These are phyloP conservation scores for Lasiurus borealis DNA, from an alignment of 2,113 vertebrate genomes.

Conservation along the genomic window DNA sequence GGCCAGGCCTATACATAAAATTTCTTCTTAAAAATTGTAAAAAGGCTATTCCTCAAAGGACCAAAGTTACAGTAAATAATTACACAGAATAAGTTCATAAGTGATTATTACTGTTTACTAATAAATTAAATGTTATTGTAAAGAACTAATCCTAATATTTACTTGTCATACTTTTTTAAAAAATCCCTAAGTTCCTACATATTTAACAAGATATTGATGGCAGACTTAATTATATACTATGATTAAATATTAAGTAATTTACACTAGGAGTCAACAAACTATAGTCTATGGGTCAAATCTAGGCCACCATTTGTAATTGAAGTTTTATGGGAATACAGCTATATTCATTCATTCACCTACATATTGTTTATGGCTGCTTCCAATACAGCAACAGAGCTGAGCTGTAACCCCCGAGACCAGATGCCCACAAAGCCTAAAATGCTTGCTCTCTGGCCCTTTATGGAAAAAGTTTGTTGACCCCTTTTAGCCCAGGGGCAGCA, in stretches of 20 bases:
- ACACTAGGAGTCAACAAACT: not conserved
- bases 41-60: not conserved
- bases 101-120: not conserved
- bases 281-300: not conserved
- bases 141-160: not conserved
- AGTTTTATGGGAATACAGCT: not conserved
- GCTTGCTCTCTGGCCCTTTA: not conserved
- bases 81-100: not conserved
- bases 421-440: not conserved
- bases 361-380: not conserved
- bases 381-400: not conserved
- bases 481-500: not conserved
- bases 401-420: not conserved
- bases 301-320: not conserved
- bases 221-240: not conserved
- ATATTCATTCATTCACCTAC: not conserved
- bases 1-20: not conserved
- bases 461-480: not conserved
- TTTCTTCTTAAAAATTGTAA: not conserved
- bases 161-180: not conserved
- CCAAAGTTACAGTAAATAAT: constrained; percentile 40
- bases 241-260: constrained; percentile 20
- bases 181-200: not conserved
- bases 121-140: not conserved
- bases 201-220: not conserved